Percentiles rank a stretch among this genome's conserved stretches.
Conservation (phyloP, 2,797 vertebrate genomes). For the Aplochiton taeniatus region DNA sequence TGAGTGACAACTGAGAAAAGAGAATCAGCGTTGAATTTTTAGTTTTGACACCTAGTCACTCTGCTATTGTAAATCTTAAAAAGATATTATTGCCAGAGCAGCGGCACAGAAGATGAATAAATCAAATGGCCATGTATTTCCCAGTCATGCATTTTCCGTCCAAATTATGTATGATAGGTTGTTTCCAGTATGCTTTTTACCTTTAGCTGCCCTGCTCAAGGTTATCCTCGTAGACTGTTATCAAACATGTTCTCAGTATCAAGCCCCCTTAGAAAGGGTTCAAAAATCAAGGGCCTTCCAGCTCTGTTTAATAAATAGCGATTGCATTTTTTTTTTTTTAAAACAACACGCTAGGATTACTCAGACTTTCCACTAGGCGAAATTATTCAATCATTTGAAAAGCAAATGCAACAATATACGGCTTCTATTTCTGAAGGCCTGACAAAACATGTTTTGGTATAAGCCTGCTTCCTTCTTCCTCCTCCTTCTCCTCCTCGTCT, state of each 20-base stretch:
- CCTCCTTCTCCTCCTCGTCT: conserved; percentile 23
- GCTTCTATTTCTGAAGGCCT: conserved; percentile 27
- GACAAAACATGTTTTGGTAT: conserved; percentile 19
- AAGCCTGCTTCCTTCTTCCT: conserved; percentile 12
- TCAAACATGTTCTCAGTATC: not conserved
- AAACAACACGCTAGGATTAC: not conserved
- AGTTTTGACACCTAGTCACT: conserved; percentile 14
- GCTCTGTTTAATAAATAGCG: too few species aligned
- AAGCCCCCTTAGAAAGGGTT: not conserved
- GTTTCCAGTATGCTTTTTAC: conserved; percentile 30
- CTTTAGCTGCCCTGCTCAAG: conserved; percentile 25
- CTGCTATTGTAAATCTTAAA: conserved; percentile 36
- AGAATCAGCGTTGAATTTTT: too few species aligned
- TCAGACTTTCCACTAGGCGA: too few species aligned
- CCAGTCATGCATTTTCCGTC: conserved; percentile 44
- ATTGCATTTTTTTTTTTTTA: too few species aligned
- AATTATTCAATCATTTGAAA: not conserved
- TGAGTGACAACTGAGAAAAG: too few species aligned
- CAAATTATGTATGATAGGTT: conserved; percentile 18
- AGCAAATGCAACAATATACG: not conserved
- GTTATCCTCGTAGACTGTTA: conserved; percentile 7
- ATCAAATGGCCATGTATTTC: conserved; percentile 34
- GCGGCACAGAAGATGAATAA: conserved; percentile 30
- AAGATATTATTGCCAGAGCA: conserved; percentile 13
- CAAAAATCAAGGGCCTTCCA: not conserved